Evolutionary conservation across 2,888 invertebrate genomes (phyloP).

Genomic region (Agrochola lychnidis): DNA sequence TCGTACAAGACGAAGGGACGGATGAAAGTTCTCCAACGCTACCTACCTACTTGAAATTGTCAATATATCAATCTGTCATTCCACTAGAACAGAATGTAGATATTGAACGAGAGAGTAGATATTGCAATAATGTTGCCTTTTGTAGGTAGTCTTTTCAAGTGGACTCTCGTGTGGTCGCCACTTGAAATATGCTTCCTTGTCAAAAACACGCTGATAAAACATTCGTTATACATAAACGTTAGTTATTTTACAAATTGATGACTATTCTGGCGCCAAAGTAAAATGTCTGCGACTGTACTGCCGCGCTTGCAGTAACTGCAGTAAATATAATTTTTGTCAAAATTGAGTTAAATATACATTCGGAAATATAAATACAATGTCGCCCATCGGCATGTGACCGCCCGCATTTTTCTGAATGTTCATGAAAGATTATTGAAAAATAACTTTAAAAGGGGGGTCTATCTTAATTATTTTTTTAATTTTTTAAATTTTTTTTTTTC

Average conservation of each 20-base stretch:
- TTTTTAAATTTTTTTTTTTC: too few species aligned
- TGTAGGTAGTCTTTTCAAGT: constrained; percentile 27
- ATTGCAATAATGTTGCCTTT: constrained; percentile 27
- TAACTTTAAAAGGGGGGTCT: too few species aligned
- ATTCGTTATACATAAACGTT: constrained; percentile 21
- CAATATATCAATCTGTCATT: constrained; percentile 45
- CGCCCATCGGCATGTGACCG: too few species aligned
- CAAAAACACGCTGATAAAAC: constrained; percentile 28
- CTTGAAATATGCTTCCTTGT: constrained; percentile 32
- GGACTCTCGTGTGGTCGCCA: constrained; percentile 37
- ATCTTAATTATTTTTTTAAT: too few species aligned
- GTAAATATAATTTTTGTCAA: too few species aligned
- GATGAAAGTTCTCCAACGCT: constrained; percentile 8
- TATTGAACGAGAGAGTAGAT: background rate
- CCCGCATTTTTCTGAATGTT: too few species aligned
- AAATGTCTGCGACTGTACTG: constrained; percentile 4
- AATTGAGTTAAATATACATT: too few species aligned
- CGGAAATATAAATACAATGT: too few species aligned
- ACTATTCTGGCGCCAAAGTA: constrained; percentile 21
- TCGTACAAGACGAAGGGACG: background rate
- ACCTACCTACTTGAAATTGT: constrained; percentile 21
- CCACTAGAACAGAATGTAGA: constrained; percentile 6
- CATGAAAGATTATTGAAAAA: too few species aligned
- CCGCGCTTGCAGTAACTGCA: too few species aligned
- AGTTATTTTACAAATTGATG: constrained; percentile 18